Base-by-base conservation (phyloP, 2,113 vertebrate genomes). In the Sclerurus mexicanus region DNA sequence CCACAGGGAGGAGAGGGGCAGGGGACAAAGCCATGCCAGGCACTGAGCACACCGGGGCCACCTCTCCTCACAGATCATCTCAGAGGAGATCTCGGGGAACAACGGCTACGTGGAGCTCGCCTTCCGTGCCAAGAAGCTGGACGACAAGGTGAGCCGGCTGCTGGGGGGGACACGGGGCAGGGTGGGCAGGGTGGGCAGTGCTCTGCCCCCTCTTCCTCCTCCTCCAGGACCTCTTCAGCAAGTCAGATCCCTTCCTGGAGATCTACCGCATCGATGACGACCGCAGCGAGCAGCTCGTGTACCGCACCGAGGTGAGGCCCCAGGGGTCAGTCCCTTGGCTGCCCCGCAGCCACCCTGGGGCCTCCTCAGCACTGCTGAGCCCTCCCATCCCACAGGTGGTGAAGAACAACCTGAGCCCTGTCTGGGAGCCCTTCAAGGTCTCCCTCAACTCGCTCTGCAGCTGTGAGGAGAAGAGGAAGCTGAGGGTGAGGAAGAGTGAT, bases 381-480 rank as follows among this genome's bases (percentile, higher is more conserved):
- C 53, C 50, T 47, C 86, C n/a, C 4, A 0, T 23, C 42, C 46
- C n/a, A 6, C 97, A 99, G 99, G 99, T 99, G 93, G 99, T 99
- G 94, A 99, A 99, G 98, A 99, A 99, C 98, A 99, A 99, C 97
- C 98, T 99, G 90, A 99, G 99, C 95, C 99, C 99, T 2, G 98
- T 99, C 85, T 99, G 99, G 99, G 99, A 99, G 72, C 98, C 99
- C 21, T 99, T 99, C 97, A 99, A 99, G 97, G 99, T 99, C 47
- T 99, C 99, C 11, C 98, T 99, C 86, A 99, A 98, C 92, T 99
- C 98, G 0, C 98, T 99, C 94, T 99, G 99, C 98, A 99, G 99
- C 98, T 99, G 99, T 1, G 98, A 99, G 44, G 99, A 99, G 85
- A 98, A 98, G 33, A 96, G 99, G 56, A 99, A 99, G 96, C 98